Percentiles rank a stretch among this genome's conserved stretches.
Evolutionary conservation across 2,797 vertebrate genomes (phyloP).

Genomic region (Tragelaphus oryx): DNA sequence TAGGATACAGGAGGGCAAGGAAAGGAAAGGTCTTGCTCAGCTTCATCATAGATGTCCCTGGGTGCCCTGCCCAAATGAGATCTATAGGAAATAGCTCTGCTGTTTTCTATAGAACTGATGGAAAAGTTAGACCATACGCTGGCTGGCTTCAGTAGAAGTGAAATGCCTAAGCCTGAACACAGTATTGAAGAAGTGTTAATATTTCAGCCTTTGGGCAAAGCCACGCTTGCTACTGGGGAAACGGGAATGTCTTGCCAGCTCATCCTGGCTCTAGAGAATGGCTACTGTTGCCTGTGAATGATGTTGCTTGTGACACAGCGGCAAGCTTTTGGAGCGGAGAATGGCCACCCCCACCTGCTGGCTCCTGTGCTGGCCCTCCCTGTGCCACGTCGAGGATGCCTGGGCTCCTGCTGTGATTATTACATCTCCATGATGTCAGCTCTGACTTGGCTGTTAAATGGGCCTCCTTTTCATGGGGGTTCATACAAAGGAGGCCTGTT

Average conservation of each 20-base stretch:
- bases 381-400: background rate
- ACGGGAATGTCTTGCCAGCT: background rate
- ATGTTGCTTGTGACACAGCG: background rate
- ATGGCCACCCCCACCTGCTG: background rate
- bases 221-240: background rate
- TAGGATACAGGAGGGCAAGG: background rate
- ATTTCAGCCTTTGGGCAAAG: background rate
- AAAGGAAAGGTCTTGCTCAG: background rate
- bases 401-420: background rate
- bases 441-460: background rate
- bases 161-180: background rate
- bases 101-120: background rate
- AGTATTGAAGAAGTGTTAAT: background rate
- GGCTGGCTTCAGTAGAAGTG: background rate
- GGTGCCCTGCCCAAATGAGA: background rate
- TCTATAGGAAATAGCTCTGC: background rate
- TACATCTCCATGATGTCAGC: background rate
- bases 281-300: background rate
- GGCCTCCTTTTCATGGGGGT: background rate
- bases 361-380: background rate
- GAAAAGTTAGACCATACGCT: background rate
- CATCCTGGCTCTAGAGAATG: background rate
- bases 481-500: conserved; percentile 41
- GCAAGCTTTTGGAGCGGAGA: background rate
- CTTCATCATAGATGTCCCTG: background rate